Base-by-base conservation (phyloP, 2,797 vertebrate genomes). In the Poeciliopsis turneri region DNA sequence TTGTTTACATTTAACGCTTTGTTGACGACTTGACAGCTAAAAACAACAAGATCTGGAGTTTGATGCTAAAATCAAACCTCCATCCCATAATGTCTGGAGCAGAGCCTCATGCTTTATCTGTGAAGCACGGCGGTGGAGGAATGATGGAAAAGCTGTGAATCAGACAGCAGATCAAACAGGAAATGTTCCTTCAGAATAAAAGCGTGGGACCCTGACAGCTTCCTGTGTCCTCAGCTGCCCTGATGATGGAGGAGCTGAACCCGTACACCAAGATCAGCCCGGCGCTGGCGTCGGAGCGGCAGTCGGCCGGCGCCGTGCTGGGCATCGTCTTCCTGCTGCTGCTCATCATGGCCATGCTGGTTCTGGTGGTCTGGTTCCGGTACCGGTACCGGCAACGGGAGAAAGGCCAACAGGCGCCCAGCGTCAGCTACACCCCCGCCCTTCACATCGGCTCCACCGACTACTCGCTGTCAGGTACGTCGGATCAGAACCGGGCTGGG, bases 241-340 rank as follows among this genome's bases (percentile, higher is more conserved):
- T 99, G 84, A 97, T 98, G 97, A 99, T 99, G 98, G 98, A 99
- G 90, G 98, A 99, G 89, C 94, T 99, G 94, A 99, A 99, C 89
- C 97, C 98, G n/a, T 99, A 99, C 95, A 99, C 98, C 80, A 99
- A 99, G 96, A 99, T 99, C 95, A 98, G 98, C 89, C 98, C 98
- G 0, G 98, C 98, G 7, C 91, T 98, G 92, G 97, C 96, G 45
- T 97, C 97, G 0, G 98, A 98, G 94, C 96, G 96, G 9, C 98
- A 99, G 92, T 99, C 98, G 0, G 96, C 97, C 47, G 97, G 97
- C 13, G 97, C 97, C 13, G 96, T 98, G 82, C 96, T 98, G 71
- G 98, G 97, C 82, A 97, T 99, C 90, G 91, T 98, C 91, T 95
- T 98, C 89, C 96, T 99, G 82, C 93, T 99, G 84, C 95, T 99